These are phyloP conservation scores for Oryzias javanicus DNA, from an alignment of 2,113 vertebrate species.

Conservation along the genomic window DNA sequence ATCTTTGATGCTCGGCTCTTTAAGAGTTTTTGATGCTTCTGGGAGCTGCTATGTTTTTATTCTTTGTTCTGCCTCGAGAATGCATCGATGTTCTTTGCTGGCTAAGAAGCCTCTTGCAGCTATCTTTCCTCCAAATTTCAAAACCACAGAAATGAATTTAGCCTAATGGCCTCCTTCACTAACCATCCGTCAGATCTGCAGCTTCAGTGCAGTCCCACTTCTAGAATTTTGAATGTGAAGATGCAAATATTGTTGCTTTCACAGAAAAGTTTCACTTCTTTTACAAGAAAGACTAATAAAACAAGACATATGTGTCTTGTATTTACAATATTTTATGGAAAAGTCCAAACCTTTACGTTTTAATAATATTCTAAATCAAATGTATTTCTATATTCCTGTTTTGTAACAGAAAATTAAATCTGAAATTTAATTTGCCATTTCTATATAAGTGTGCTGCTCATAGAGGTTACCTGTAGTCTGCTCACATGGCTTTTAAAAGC, in stretches of 20 bases:
- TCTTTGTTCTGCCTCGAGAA: conserved; percentile 1
- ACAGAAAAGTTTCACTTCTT: no score
- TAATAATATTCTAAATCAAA: no score
- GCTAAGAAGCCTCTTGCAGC: conserved; percentile 1
- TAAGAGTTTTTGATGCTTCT: not conserved
- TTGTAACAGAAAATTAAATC: no score
- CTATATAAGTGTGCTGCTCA: not conserved
- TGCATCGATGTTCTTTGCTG: not conserved
- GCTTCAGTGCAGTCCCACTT: not conserved
- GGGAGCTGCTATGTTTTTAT: conserved; percentile 1
- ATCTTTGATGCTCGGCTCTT: conserved; percentile 5
- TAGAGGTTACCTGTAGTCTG: not conserved
- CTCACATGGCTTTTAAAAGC: conserved; percentile 4
- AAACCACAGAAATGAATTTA: not conserved
- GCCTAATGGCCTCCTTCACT: not conserved
- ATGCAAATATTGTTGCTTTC: no score
- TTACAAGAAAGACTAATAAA: no score
- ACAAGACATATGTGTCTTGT: no score
- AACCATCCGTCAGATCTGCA: not conserved
- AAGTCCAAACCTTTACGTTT: no score
- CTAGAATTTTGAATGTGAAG: not conserved
- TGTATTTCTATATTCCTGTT: no score
- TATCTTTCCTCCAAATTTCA: not conserved
- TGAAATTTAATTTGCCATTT: no score
- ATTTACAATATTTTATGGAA: no score